Conservation (phyloP, 23 tunicate genomes). For the Styela clava region DNA sequence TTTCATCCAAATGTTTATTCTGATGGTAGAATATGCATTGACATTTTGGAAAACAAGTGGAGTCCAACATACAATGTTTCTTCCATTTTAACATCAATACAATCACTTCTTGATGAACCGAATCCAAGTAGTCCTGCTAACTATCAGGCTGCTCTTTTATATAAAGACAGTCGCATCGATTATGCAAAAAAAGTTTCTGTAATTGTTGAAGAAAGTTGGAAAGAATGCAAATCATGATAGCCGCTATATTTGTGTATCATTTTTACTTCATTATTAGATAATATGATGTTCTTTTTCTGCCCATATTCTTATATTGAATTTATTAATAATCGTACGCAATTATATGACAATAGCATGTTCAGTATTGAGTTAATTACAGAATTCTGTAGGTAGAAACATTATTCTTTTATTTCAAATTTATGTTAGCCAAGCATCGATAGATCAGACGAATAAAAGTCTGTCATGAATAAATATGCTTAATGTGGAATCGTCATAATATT, state of each 20-base stretch:
- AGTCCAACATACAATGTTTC: constrained; percentile 98
- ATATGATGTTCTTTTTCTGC: no score
- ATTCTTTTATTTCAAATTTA: no score
- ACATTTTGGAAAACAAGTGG: constrained; percentile 98
- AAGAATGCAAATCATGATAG: constrained; percentile 8
- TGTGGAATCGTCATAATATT: no score
- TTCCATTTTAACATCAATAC: constrained; percentile 83
- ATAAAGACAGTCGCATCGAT: constrained; percentile 85
- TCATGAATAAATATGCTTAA: no score
- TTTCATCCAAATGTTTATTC: constrained; percentile 80
- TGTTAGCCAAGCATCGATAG: no score
- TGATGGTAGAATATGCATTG: constrained; percentile 94
- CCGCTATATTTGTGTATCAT: neutral
- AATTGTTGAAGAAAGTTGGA: constrained; percentile 96
- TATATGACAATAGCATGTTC: no score
- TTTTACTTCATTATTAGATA: no score
- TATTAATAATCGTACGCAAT: no score
- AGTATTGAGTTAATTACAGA: no score
- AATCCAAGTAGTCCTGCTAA: constrained; percentile 98
- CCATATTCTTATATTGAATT: no score
- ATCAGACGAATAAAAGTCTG: no score
- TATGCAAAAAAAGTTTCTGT: constrained; percentile 74
- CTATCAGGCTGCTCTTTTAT: constrained; percentile 88
- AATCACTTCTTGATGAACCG: constrained; percentile 92
- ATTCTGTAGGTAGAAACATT: no score